These are phyloP conservation scores for Melolontha melolontha DNA, from an alignment of 2,888 invertebrate species.

Conservation along the genomic window DNA sequence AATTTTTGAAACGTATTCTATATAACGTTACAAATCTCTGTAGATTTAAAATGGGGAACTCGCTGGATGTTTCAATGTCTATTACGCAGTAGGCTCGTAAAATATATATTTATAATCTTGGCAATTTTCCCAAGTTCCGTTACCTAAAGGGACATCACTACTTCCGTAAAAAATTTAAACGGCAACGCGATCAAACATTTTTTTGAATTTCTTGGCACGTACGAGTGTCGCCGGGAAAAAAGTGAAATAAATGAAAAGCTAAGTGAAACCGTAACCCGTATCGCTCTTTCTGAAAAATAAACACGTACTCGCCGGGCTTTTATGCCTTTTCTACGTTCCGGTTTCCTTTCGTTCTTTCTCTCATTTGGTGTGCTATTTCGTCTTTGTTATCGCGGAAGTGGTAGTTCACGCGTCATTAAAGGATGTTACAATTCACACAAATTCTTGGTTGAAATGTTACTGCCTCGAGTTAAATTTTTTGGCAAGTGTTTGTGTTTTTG, in stretches of 20 bases:
- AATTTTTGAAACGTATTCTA: no score
- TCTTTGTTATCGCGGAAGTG: slow-evolving; percentile 14
- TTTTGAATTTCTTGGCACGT: slow-evolving; percentile 45
- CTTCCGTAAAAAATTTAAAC: no score
- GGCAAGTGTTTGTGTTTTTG: neutral
- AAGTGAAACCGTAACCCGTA: slow-evolving; percentile 49
- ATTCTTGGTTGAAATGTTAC: neutral
- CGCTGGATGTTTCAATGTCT: no score
- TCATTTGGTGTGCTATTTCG: slow-evolving; percentile 1
- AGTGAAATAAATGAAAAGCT: slow-evolving; percentile 47
- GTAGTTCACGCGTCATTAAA: slow-evolving; percentile 27
- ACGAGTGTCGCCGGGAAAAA: slow-evolving; percentile 42
- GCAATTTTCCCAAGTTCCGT: no score
- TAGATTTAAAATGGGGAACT: no score
- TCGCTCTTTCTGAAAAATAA: slow-evolving; percentile 34
- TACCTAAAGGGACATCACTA: no score
- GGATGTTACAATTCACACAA: slow-evolving; percentile 26
- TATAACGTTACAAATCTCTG: no score
- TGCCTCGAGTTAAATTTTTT: slow-evolving; percentile 1
- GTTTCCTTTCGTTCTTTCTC: slow-evolving; percentile 6
- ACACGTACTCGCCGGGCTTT: slow-evolving; percentile 30
- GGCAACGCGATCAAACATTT: slow-evolving; percentile 25
- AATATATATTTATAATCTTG: slow-evolving; percentile 14
- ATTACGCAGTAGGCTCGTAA: neutral
- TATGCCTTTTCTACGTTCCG: slow-evolving; percentile 16